Conservation (phyloP, 2,797 vertebrate species). For the Sparidentex hasta region DNA sequence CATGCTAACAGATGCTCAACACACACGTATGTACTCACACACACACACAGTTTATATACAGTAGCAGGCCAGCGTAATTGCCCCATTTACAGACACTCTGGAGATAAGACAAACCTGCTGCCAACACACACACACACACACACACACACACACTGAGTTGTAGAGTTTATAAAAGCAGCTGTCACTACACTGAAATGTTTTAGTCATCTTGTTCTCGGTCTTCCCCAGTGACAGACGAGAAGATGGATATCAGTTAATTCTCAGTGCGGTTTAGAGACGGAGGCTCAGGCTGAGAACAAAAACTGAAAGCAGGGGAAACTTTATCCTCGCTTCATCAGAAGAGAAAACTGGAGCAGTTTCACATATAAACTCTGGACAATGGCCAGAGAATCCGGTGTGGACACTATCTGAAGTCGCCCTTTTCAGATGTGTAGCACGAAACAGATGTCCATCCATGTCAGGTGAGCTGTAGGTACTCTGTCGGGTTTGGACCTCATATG, state of each 20-base stretch:
- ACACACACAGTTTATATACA: neutral
- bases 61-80: constrained; percentile 17
- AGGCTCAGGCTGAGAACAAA: neutral
- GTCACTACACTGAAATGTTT: constrained; percentile 3
- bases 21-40: neutral
- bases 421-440: too few species aligned
- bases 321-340: neutral
- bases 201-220: neutral
- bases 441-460: too few species aligned
- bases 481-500: too few species aligned
- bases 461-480: too few species aligned
- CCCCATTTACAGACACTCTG: constrained; percentile 30
- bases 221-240: neutral
- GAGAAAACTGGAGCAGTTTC: neutral
- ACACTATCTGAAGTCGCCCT: too few species aligned
- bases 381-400: too few species aligned
- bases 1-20: neutral
- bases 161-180: constrained; percentile 1
- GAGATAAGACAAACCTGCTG: neutral
- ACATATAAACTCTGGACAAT: too few species aligned
- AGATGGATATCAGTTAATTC: neutral
- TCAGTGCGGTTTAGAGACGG: neutral
- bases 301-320: neutral
- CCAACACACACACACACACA: constrained; percentile 13
- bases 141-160: neutral